Conservation (phyloP, 2,113 vertebrate species). For the Conger conger region DNA sequence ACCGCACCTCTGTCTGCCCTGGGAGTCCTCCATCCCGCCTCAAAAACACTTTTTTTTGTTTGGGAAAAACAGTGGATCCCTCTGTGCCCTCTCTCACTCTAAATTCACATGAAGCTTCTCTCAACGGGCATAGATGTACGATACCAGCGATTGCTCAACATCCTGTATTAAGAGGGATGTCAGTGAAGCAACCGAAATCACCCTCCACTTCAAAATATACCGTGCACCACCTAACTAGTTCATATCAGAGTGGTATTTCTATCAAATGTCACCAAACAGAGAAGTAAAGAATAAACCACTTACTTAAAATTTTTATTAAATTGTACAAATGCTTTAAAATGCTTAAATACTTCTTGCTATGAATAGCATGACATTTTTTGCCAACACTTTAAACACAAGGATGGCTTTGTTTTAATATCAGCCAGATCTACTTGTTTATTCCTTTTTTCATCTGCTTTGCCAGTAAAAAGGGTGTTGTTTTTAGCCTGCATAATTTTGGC, state of each 20-base stretch:
- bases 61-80: not conserved
- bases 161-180: not conserved
- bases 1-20: not conserved
- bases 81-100: not conserved
- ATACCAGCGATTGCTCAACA: not conserved
- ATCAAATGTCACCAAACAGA: not conserved
- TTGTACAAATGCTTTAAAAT: not conserved
- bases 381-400: not conserved
- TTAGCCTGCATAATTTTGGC: not conserved
- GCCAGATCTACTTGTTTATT: not conserved
- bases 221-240: not conserved
- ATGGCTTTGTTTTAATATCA: not conserved
- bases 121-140: not conserved
- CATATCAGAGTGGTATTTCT: not conserved
- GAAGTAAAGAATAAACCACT: not conserved
- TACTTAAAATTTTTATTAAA: not conserved
- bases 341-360: not conserved
- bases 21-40: not conserved
- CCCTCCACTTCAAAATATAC: not conserved
- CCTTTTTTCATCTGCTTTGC: not conserved
- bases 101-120: not conserved
- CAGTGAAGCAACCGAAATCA: not conserved
- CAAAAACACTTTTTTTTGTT: not conserved
- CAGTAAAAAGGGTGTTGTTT: not conserved
- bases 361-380: not conserved